Conservation (phyloP, 2,888 invertebrate genomes). For the Polymixis flavicincta region DNA sequence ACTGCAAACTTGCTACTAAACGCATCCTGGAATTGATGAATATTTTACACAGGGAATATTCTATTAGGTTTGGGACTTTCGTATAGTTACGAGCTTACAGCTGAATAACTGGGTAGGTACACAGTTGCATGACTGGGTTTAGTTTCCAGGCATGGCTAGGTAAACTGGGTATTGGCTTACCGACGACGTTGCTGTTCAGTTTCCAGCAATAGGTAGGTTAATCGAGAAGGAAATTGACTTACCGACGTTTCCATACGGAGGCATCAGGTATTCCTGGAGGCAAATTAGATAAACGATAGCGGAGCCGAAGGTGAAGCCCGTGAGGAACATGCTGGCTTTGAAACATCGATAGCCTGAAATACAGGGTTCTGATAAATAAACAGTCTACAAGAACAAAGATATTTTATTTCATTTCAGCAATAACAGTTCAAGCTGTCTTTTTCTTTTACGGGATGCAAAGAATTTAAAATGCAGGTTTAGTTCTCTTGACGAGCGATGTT, state of each 20-base stretch:
- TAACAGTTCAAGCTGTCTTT: neutral
- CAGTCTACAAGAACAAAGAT: neutral
- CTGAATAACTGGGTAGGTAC: neutral
- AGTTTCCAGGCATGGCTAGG: neutral
- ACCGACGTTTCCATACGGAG: slow-evolving; percentile 94
- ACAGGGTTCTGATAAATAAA: slow-evolving; percentile 34
- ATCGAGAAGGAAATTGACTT: slow-evolving; percentile 69
- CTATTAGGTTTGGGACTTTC: neutral
- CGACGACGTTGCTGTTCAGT: no score
- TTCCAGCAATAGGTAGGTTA: neutral
- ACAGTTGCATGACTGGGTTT: neutral
- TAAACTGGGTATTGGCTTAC: no score
- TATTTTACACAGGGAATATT: slow-evolving; percentile 6
- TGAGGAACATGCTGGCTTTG: slow-evolving; percentile 96
- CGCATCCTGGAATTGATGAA: neutral
- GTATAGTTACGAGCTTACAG: neutral
- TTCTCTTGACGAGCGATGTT: neutral
- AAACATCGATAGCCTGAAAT: slow-evolving; percentile 96
- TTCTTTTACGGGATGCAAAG: slow-evolving; percentile 13
- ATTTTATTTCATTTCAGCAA: neutral
- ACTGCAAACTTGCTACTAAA: slow-evolving; percentile 19
- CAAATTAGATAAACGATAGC: slow-evolving; percentile 95
- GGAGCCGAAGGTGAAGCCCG: slow-evolving; percentile 96
- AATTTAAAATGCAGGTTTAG: neutral
- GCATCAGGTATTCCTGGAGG: slow-evolving; percentile 94